Percentiles rank a stretch among this genome's conserved stretches.
Evolutionary conservation across 2,113 vertebrate species (phyloP).

Genomic region (Alces alces): DNA sequence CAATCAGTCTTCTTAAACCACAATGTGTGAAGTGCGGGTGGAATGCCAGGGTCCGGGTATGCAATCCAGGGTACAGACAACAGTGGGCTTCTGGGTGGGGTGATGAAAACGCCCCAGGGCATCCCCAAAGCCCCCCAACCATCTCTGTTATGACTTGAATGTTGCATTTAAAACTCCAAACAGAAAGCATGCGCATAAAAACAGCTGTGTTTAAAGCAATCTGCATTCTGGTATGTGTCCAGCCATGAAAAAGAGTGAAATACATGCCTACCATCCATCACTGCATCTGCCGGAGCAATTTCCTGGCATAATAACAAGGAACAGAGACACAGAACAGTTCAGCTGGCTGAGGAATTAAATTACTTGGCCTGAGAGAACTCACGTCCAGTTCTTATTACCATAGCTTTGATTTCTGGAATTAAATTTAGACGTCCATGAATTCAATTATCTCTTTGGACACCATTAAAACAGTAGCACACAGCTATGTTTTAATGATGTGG

Average conservation of each 20-base stretch:
- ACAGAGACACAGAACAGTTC: conserved; percentile 34
- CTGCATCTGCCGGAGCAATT: conserved; percentile 6
- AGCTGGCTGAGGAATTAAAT: conserved; percentile 56
- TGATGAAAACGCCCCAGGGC: background rate
- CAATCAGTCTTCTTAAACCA: background rate
- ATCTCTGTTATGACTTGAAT: background rate
- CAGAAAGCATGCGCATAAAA: background rate
- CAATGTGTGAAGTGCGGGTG: background rate
- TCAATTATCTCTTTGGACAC: conserved; percentile 34
- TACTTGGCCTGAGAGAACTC: conserved; percentile 45
- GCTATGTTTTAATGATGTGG: background rate
- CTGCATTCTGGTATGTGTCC: background rate
- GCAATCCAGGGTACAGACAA: background rate
- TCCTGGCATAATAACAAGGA: conserved; percentile 25
- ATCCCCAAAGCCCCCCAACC: too few species aligned
- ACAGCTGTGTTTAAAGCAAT: background rate
- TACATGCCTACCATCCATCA: background rate
- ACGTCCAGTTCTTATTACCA: conserved; percentile 33
- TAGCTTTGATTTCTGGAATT: conserved; percentile 60
- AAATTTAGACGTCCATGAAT: conserved; percentile 57
- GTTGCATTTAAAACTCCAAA: background rate
- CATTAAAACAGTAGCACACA: conserved; percentile 12
- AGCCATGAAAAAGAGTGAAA: background rate
- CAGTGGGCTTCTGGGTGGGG: background rate
- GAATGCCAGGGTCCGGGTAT: background rate